Conservation (phyloP, 2,113 vertebrate species). For the Corythoichthys haematopterus region DNA sequence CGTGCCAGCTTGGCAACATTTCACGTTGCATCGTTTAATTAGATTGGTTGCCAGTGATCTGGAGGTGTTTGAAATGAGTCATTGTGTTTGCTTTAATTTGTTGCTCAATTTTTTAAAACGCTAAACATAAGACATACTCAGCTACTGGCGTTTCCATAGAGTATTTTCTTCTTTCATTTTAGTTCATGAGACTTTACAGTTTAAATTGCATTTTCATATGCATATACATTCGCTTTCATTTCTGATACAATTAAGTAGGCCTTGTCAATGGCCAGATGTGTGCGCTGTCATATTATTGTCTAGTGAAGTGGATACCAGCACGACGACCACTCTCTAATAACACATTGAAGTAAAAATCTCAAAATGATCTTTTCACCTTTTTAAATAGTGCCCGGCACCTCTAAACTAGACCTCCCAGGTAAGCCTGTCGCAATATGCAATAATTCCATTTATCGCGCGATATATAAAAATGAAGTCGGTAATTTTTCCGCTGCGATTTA, state of each 20-base stretch:
- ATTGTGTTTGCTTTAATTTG: slow-evolving; percentile 11
- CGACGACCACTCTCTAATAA: background rate
- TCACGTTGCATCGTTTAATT: slow-evolving; percentile 7
- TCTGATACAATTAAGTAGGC: background rate
- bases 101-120: background rate
- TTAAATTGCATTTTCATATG: background rate
- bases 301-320: background rate
- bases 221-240: too few species aligned
- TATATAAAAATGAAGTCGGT: too few species aligned
- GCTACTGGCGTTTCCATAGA: background rate
- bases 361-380: slow-evolving; percentile 29
- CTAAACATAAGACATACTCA: background rate
- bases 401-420: slow-evolving; percentile 47
- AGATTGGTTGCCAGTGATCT: slow-evolving; percentile 13
- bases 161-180: background rate
- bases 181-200: background rate
- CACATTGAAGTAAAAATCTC: slow-evolving; percentile 14
- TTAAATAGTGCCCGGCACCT: slow-evolving; percentile 15
- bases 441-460: too few species aligned
- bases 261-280: background rate
- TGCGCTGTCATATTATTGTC: background rate
- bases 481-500: too few species aligned
- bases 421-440: too few species aligned
- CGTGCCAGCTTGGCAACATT: slow-evolving; percentile 29
- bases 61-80: slow-evolving; percentile 20